phyloP scores from a whole-genome alignment of 2,113 vertebrate species.

The Harpagus bidentatus region DNA sequence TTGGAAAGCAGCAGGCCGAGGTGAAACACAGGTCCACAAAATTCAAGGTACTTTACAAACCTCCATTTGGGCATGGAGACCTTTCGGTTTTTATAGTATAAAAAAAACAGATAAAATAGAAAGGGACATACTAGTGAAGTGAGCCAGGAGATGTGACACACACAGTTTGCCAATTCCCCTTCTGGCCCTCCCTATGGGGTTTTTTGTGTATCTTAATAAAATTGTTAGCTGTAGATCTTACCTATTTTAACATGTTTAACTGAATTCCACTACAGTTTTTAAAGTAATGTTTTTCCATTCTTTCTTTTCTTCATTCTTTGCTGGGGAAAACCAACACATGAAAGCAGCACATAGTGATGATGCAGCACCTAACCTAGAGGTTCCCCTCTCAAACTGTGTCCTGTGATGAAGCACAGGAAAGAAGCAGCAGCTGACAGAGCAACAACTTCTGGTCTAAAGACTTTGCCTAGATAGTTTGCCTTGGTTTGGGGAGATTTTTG shows the following conservation, averaged over 20 bases:
- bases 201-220: background rate
- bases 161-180: background rate
- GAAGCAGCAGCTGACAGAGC: background rate
- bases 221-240: background rate
- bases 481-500: background rate
- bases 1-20: background rate
- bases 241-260: background rate
- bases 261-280: background rate
- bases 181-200: rapidly evolving
- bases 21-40: background rate
- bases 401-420: background rate
- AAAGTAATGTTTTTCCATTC: background rate
- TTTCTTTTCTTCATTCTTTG: background rate
- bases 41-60: background rate
- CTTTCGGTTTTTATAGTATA: rapidly evolving
- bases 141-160: background rate
- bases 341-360: background rate
- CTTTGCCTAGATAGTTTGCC: background rate
- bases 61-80: background rate
- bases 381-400: background rate
- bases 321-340: background rate
- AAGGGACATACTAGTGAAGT: background rate
- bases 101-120: background rate
- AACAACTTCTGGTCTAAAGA: background rate
- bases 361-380: background rate